Base-by-base conservation (phyloP, 2,888 invertebrate species). In the Uloborus plumipes region DNA sequence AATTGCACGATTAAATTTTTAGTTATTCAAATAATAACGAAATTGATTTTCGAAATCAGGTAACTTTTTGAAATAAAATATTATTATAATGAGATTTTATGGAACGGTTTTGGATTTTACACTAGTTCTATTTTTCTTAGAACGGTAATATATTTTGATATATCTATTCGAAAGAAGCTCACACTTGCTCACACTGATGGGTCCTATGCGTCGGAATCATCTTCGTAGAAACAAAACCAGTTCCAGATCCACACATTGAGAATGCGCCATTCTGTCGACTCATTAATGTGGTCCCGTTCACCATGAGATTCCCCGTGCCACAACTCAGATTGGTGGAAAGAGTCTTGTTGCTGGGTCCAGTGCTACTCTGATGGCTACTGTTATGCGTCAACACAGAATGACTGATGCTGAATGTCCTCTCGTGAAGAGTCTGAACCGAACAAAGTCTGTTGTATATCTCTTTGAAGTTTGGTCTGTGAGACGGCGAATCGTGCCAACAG, bases 401-500 rank as follows among this genome's bases (percentile, higher is more conserved):
- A 53, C 79, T 76, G 0, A 84, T 72, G 53, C 79, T 84, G 39
- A 76, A 77, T n/a, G 80, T 74, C 64, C 80, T 59, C 51, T 71
- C 77, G 61, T 85, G 85, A 74, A 87, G 71, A 20, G 86, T 87
- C 62, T 89, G 89, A 94, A 94, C 94, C 59, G 93, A 92, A 86
- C 93, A 92, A 71, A 96, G 90, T 18, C 97, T 93, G 87, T 93
- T 92, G 86, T 95, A 94, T 81, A 99, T 94, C 89, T 98, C 97
- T 31, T 94, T 93, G 89, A 99, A 99, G 87, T 94, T 93, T 0
- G 99, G 99, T 87, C 99, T 91, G 55, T 97, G 91, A 80, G 94
- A 93, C 0, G 98, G 95, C 86, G 94, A 93, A 89, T 99, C 98
- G 87, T 95, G 95, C 99, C 99, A 99, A 88, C 99, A 99, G 89